Evolutionary conservation across 1,140 invertebrate genomes (phyloP).

Genomic region (Wiebesia pumilae): DNA sequence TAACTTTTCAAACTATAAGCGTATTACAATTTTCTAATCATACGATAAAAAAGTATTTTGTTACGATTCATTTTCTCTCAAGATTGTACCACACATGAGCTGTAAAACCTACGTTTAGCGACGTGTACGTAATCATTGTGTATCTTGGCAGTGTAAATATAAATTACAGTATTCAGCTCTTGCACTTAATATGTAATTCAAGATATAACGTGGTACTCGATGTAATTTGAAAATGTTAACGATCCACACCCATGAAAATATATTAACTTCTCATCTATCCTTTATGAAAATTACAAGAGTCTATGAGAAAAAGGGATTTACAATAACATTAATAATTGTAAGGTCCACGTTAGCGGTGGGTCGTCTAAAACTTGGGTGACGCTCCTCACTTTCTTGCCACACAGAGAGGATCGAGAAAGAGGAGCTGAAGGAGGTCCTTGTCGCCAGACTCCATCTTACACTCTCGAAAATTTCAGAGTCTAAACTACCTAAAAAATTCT

Average conservation of each 20-base stretch:
- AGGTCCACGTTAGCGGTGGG: background rate
- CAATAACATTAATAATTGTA: background rate
- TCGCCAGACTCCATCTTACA: background rate
- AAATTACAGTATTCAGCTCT: background rate
- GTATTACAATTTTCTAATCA: too few relatives aligned
- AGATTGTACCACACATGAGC: too few relatives aligned
- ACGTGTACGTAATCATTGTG: background rate
- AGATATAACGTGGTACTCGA: background rate
- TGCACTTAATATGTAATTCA: background rate
- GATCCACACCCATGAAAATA: background rate
- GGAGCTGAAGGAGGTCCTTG: background rate
- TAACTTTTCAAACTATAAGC: too few relatives aligned
- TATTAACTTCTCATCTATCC: background rate
- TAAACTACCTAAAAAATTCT: constrained; percentile 15
- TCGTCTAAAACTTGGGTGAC: background rate
- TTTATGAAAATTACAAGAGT: background rate
- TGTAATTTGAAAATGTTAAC: background rate
- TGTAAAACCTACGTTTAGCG: background rate
- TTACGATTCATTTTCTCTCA: too few relatives aligned
- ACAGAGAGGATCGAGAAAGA: background rate
- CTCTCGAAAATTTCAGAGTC: constrained; percentile 27
- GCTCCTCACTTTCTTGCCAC: background rate
- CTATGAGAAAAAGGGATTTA: background rate
- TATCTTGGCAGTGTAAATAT: background rate
- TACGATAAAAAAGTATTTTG: too few relatives aligned